Evolutionary conservation across 2,113 vertebrate species (phyloP), one percentile per base, ranked within the genome.

Genomic region (Vanacampus margaritifer): DNA sequence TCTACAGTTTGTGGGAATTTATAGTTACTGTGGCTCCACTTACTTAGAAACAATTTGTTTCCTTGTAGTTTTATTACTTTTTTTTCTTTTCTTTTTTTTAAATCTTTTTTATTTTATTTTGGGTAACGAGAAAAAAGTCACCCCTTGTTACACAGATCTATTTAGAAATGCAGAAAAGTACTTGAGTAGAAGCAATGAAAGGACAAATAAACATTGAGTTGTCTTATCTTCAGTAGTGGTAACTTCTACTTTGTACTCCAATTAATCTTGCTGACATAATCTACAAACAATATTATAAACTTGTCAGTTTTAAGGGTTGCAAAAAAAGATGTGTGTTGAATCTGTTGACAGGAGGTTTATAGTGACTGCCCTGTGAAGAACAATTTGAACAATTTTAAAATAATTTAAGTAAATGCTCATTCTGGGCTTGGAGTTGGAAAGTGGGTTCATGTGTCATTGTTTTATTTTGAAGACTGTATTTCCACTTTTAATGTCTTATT

Each of bases 281-380:
- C 48, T 69, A 41, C 39, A 36, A 58, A 73, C 51, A 78, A 64
- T 64, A 61, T 41, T 61, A 46, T 67, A 80, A 80, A 70, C 69
- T 26, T 24, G 59, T 63, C 67, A 67, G 79, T 74, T 39, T 63
- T 43, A 58, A n/a, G 64, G 83, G 71, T 82, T 73, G 54, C 21
- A 54, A 70, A 74, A 86, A 48, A 74, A 79, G 72, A 10, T 79
- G 72, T 66, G 78, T 61, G 32, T 66, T 41, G 35, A 73, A 70
- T 66, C 77, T 61, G 32, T 66, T 41, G 35, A 73, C 51, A 28
- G 51, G 59, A 39, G 39, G 21, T 63, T 60, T 58, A n/a, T 58
- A 66, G 62, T 36, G 73, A 62, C 53, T 48, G 35, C 50, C 3
- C 24, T 53, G 37, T 73, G 46, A 67, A 69, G 66, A 75, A 78